Evolutionary conservation across 2,113 vertebrate species (phyloP).

Genomic region (Synchiropus splendidus): DNA sequence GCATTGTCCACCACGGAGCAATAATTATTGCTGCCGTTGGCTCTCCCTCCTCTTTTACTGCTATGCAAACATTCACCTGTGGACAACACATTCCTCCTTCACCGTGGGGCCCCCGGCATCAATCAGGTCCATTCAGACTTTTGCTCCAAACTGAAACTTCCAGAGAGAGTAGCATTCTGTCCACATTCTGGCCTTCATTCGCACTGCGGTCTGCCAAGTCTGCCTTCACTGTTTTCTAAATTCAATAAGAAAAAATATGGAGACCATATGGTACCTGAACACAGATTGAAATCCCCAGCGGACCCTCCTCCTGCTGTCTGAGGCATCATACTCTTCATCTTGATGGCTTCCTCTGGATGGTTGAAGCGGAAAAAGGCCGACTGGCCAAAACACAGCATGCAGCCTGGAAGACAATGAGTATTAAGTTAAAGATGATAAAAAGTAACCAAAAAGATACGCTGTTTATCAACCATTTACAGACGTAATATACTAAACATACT

Average conservation of each 20-base stretch:
- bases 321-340: constrained; percentile 94
- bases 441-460: neutral
- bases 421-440: neutral
- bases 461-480: neutral
- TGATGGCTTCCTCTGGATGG: constrained; percentile 89
- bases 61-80: constrained; percentile 32
- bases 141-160: too few relatives aligned
- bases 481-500: neutral
- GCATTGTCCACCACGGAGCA: too few relatives aligned
- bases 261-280: constrained; percentile 26
- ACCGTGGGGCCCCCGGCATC: constrained; percentile 4
- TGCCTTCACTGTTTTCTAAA: neutral
- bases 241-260: too few relatives aligned
- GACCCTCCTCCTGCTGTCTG: constrained; percentile 42
- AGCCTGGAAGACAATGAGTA: constrained; percentile 63
- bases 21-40: too few relatives aligned
- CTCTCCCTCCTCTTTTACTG: constrained; percentile 9
- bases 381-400: constrained; percentile 93
- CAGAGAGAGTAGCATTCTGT: constrained; percentile 2
- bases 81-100: constrained; percentile 18
- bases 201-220: too few relatives aligned
- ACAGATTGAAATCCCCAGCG: constrained; percentile 37
- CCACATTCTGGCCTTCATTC: neutral
- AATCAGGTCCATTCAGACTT: constrained; percentile 10
- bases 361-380: constrained; percentile 92